Conservation (phyloP, 2,888 invertebrate species). For the Nemurella pictetii region DNA sequence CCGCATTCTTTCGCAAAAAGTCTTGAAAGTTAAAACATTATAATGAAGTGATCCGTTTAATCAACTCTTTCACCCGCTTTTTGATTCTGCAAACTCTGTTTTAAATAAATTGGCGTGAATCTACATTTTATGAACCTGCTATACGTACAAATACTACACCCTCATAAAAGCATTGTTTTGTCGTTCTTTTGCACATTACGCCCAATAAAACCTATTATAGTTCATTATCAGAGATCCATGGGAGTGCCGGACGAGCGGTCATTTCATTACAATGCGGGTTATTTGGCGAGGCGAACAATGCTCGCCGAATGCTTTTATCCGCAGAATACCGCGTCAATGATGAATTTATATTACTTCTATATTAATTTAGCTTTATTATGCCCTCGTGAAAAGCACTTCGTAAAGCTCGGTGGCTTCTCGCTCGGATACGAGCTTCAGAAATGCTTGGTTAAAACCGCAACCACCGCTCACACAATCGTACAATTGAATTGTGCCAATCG, state of each 20-base stretch:
- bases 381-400: neutral
- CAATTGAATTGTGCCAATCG: too few relatives aligned
- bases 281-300: neutral
- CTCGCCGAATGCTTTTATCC: neutral
- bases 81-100: neutral
- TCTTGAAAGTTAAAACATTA: neutral
- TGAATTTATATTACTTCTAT: neutral
- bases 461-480: too few relatives aligned
- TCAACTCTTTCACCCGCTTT: neutral
- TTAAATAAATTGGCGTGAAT: neutral
- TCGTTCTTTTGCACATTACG: neutral
- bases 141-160: neutral
- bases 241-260: neutral
- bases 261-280: neutral
- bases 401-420: too few relatives aligned
- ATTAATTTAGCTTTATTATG: neutral
- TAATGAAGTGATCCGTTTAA: neutral
- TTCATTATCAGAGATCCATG: neutral
- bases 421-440: too few relatives aligned
- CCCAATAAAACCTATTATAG: neutral
- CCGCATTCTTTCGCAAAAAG: neutral
- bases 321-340: neutral
- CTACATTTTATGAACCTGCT: neutral
- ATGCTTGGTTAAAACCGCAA: too few relatives aligned
- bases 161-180: neutral